phyloP scores from a whole-genome alignment of 2,797 vertebrate genomes.

The Etheostoma perlongum region DNA sequence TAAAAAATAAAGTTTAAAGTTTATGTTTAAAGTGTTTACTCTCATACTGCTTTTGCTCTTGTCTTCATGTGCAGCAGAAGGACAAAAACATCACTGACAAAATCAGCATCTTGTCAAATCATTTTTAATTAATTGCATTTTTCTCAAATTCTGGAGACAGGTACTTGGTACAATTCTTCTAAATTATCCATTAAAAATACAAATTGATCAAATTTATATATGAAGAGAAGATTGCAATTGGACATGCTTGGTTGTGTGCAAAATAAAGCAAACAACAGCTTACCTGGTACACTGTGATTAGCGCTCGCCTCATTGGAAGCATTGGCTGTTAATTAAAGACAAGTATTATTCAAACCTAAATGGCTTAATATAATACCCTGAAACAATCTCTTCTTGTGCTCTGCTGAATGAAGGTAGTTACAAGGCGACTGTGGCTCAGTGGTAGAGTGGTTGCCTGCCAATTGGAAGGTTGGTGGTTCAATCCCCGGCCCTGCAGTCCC shows the following conservation, averaged over 20 bases:
- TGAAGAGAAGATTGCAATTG: slow-evolving; percentile 22
- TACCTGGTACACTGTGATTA: slow-evolving; percentile 41
- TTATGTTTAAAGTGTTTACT: background rate
- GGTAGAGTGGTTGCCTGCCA: too few species aligned
- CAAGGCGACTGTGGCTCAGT: too few species aligned
- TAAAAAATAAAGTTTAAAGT: slow-evolving; percentile 3
- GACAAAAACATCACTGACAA: slow-evolving; percentile 39
- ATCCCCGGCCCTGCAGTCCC: too few species aligned
- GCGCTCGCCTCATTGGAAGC: slow-evolving; percentile 11
- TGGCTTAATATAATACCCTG: slow-evolving; percentile 19
- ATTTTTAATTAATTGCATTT: slow-evolving; percentile 60
- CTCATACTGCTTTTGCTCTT: background rate
- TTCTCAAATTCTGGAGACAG: slow-evolving; percentile 19
- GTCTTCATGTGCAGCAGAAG: background rate
- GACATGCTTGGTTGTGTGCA: slow-evolving; percentile 29
- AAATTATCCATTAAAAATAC: slow-evolving; percentile 36
- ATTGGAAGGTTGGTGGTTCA: too few species aligned
- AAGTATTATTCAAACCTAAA: slow-evolving; percentile 33
- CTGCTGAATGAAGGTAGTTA: slow-evolving; percentile 2
- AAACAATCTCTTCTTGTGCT: background rate
- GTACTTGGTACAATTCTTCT: slow-evolving; percentile 25
- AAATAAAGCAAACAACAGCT: slow-evolving; percentile 35
- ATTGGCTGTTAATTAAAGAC: slow-evolving; percentile 26
- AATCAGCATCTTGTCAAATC: slow-evolving; percentile 25
- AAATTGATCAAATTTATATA: slow-evolving; percentile 31